Evolutionary conservation across 2,113 vertebrate genomes (phyloP).

Genomic region (Merops nubicus): DNA sequence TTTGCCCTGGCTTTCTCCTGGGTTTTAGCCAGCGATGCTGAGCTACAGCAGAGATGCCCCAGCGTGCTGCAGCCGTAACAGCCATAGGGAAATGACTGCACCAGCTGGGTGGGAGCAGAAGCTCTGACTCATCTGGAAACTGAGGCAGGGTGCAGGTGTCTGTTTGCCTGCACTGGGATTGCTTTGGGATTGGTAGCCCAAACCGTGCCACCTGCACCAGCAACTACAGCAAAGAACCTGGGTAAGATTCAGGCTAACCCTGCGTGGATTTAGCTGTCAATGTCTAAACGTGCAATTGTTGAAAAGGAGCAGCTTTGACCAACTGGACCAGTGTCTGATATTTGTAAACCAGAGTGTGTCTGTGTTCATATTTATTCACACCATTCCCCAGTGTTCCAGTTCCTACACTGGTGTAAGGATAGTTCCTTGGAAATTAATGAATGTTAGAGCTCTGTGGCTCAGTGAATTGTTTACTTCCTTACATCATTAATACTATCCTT

Average conservation of each 20-base stretch:
- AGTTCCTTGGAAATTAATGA: conserved; percentile 41
- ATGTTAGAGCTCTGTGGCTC: conserved; percentile 45
- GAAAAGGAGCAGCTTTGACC: background rate
- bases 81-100: background rate
- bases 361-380: conserved; percentile 34
- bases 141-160: background rate
- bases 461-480: conserved; percentile 59
- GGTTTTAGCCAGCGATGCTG: background rate
- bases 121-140: background rate
- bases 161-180: background rate
- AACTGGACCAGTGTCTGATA: background rate
- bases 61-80: background rate
- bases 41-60: background rate
- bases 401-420: conserved; percentile 34
- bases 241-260: background rate
- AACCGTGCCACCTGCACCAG: background rate
- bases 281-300: background rate
- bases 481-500: conserved; percentile 50
- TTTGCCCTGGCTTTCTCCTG: background rate
- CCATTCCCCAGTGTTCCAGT: background rate
- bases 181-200: background rate
- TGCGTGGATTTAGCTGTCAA: background rate
- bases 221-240: background rate
- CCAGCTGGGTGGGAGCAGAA: background rate
- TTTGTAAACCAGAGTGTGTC: conserved; percentile 7